These are phyloP conservation scores for Cataglyphis altisquamis DNA, from an alignment of 2,888 invertebrate genomes.

Conservation along the genomic window DNA sequence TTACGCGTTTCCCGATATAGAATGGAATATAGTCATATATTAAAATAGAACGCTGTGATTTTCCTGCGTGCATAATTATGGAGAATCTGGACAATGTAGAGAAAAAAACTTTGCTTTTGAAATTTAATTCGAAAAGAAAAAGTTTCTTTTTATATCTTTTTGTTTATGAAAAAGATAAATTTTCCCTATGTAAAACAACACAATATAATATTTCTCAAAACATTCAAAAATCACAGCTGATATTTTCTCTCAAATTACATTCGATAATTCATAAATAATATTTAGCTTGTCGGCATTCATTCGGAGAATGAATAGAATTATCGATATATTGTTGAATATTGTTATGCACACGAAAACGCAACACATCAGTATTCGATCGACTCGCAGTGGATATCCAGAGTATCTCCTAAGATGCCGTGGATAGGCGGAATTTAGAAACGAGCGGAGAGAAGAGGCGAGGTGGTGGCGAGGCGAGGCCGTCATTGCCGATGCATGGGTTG, in stretches of 20 bases:
- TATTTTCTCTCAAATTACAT: background rate
- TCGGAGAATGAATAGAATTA: background rate
- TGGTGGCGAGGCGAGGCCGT: constrained; percentile 44
- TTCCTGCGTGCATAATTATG: constrained; percentile 2
- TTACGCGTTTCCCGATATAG: constrained; percentile 26
- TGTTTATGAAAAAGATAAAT: background rate
- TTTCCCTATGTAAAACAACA: background rate
- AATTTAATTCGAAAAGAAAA: background rate
- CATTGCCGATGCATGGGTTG: constrained; percentile 66
- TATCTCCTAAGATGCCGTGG: constrained; percentile 32
- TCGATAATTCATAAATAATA: background rate
- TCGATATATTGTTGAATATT: background rate
- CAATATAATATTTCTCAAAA: too few species aligned
- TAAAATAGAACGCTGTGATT: constrained; percentile 39
- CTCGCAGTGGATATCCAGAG: constrained; percentile 10
- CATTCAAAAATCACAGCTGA: background rate
- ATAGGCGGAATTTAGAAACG: constrained; percentile 40
- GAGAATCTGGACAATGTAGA: background rate
- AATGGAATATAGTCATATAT: constrained; percentile 10
- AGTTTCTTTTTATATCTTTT: background rate
- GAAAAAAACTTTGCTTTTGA: background rate
- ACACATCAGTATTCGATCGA: constrained; percentile 41
- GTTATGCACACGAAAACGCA: background rate
- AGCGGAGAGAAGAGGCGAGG: background rate
- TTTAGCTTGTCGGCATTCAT: background rate